A percentile compares a stretch with the other conserved stretches of the same genome.
phyloP scores from a whole-genome alignment of 2,113 vertebrate genomes.

The Brienomyrus brachyistius region DNA sequence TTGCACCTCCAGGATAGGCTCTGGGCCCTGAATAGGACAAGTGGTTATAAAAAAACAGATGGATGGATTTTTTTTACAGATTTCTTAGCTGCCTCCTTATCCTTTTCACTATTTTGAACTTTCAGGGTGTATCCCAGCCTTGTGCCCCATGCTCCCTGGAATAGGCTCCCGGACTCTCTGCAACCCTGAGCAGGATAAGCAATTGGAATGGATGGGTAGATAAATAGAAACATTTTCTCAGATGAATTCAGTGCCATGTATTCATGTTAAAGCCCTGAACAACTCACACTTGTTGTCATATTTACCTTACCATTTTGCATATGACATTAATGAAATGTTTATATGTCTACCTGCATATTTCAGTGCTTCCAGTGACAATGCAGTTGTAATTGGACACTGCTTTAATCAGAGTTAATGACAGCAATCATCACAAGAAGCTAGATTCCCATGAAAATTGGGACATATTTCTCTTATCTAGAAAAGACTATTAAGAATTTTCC shows the following conservation, averaged over 20 bases:
- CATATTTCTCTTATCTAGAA: neutral
- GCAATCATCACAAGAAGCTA: neutral
- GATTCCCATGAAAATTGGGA: neutral
- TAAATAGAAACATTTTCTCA: neutral
- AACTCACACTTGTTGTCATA: neutral
- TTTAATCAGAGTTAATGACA: neutral
- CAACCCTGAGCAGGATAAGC: neutral
- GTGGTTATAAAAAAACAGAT: neutral
- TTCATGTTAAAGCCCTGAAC: neutral
- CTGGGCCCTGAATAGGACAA: too few species aligned
- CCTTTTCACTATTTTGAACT: neutral
- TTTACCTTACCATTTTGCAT: neutral
- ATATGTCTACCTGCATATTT: neutral
- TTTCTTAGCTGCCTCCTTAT: neutral
- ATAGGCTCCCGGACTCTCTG: neutral
- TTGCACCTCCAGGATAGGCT: neutral
- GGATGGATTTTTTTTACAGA: neutral
- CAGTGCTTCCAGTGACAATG: neutral
- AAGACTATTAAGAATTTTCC: neutral
- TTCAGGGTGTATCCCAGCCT: neutral
- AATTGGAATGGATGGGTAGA: neutral
- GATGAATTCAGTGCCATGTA: neutral
- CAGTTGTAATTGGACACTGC: neutral
- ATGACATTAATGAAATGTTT: neutral
- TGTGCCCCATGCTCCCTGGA: neutral